Percentiles rank a stretch among this genome's conserved stretches.
Evolutionary conservation across 2,888 invertebrate species (phyloP).

Genomic region (Agrilus mali): DNA sequence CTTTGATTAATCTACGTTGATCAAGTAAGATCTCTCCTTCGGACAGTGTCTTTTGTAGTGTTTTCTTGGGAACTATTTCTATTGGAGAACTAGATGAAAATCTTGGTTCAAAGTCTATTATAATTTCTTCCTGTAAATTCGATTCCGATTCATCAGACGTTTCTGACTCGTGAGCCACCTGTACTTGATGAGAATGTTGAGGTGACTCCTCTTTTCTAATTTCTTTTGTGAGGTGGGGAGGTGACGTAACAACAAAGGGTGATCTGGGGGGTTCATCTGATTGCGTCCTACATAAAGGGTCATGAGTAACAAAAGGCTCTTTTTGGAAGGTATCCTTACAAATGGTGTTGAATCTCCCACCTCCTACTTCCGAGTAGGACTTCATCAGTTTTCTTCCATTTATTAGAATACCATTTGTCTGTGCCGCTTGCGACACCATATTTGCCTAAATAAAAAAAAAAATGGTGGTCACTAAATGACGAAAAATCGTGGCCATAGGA

Average conservation of each 20-base stretch:
- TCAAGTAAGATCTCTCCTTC: slow-evolving; percentile 67
- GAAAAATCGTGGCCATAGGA: no score
- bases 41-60: slow-evolving; percentile 62
- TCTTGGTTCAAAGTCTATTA: slow-evolving; percentile 77
- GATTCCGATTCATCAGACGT: slow-evolving; percentile 37
- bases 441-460: slow-evolving; percentile 44
- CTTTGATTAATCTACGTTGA: slow-evolving; percentile 37
- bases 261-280: slow-evolving; percentile 74
- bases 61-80: slow-evolving; percentile 33
- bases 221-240: slow-evolving; percentile 26
- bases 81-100: slow-evolving; percentile 42
- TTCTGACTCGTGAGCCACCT: slow-evolving; percentile 26
- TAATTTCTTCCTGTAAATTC: slow-evolving; percentile 65
- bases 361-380: slow-evolving; percentile 69
- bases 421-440: slow-evolving; percentile 83
- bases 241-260: slow-evolving; percentile 50
- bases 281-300: slow-evolving; percentile 68
- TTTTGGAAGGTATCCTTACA: slow-evolving; percentile 19
- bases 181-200: slow-evolving; percentile 28
- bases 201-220: slow-evolving; percentile 21
- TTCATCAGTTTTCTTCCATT: slow-evolving; percentile 69
- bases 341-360: slow-evolving; percentile 33
- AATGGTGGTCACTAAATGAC: not conserved
- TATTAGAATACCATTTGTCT: slow-evolving; percentile 66
- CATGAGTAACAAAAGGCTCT: slow-evolving; percentile 44